Base-by-base conservation (phyloP, 2,888 invertebrate species). In the Acronicta leporina region DNA sequence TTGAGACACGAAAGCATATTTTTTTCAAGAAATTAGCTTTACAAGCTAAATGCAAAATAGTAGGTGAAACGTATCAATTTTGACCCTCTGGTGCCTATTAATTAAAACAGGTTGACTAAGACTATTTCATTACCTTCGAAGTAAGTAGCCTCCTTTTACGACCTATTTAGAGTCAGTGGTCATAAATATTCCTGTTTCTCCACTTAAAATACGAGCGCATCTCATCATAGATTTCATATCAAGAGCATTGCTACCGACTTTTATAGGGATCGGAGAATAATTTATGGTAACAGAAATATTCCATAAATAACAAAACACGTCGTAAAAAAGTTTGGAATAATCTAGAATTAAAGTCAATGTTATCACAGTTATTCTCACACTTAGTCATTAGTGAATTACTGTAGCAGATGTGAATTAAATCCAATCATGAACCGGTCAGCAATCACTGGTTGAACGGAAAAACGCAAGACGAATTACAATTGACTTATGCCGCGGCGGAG, bases 151-250 rank as follows among this genome's bases (percentile, higher is more conserved):
- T 57, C 35, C 40, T 54, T 75, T 73, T 65, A 75, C 60, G 73
- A 75, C 15, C 49, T 53, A 30, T 58, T 52, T 62, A 51, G 25
- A 48, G 49, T 43, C 41, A 55, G 48, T 27, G 30, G 20, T 25
- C 63, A 54, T 72, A 74, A 66, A 73, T 73, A 71, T 74, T 27
- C 43, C 45, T 57, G 49, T 59, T 20, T 46, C 49, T 56, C 45
- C 44, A 68, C 45, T 72, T 54, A 59, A 55, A 63, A 62, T 68
- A 63, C 38, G 60, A 63, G 54, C 61, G 61, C 54, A 68, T 68
- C 76, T 61, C 63, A 46, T 71, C 76, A 63, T 57, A 56, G 48
- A 60, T 73, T 74, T 75, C 73, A 73, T 58, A 59, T 43, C 40
- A 53, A 49, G 52, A 54, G 45, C 59, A 62, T 57, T 20, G 57